Base-by-base conservation (phyloP, 1,140 invertebrate species). In the Pinna nobilis region DNA sequence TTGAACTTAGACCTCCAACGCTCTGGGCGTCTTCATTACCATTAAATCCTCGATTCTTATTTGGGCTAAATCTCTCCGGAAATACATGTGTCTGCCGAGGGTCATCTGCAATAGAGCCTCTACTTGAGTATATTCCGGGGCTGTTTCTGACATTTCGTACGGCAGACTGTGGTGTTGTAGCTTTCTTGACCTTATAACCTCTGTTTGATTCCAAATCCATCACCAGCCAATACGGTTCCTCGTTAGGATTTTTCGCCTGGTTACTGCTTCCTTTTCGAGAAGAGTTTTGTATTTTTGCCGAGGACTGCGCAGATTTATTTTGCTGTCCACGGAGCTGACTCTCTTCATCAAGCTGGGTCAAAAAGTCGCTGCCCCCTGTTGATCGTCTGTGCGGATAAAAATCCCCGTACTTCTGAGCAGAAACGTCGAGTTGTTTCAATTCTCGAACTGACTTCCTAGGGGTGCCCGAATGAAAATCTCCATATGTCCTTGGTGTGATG, bases 291-390 rank as follows among this genome's bases (percentile, higher is more conserved):
- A 15, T 33, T 59, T 30, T 35, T 7, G 4, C 37, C 32, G 33
- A 13, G 50, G 23, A 35, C 18, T n/a, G 30, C 1, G 55, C 23
- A n/a, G 0, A 35, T 59, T 59, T 30, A n/a, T 33, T 32, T 9
- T 33, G 33, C 30, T 59, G 30, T 59, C 55, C 30, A 41, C 65
- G 55, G 50, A 25, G 59, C 11, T 23, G 41, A 39, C 55, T 61
- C 49, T 70, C 53, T n/a, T 72, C 65, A 28, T 74, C 70, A 23
- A 67, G 32, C 41, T 60, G 59, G 15, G 67, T 70, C n/a, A 39
- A 15, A 51, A 51, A 74, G 15, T 67, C 63, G 18, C 68, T 44
- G 9, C n/a, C 39, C 39, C n/a, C 39, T n/a, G n/a, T 44, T 41
- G 35, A 7, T 13, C n/a, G 23, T 25, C 35, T 41, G 23, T 32